Conservation (phyloP, 1,140 invertebrate genomes). For the Anastrepha ludens region DNA sequence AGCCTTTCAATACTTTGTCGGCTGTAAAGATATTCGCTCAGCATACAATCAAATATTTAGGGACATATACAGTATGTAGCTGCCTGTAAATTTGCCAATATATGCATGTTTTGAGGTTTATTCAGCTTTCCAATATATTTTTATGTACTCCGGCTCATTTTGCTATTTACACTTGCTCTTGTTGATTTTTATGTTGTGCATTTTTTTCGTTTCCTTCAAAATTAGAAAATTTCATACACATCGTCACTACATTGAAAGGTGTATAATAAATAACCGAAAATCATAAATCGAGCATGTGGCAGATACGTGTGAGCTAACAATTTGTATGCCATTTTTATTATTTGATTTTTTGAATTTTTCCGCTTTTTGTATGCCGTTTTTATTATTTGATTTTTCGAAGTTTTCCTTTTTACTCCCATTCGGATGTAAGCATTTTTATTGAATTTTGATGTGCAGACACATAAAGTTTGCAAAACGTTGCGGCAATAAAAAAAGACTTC, state of each 20-base stretch:
- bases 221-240: background rate
- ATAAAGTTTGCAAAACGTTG: too few relatives aligned
- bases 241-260: background rate
- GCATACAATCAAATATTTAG: background rate
- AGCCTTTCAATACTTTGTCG: background rate
- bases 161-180: background rate
- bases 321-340: background rate
- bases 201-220: background rate
- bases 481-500: too few relatives aligned
- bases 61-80: background rate
- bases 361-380: background rate
- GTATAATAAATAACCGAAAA: background rate
- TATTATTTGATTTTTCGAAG: background rate
- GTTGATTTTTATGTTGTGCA: background rate
- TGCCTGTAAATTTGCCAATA: background rate
- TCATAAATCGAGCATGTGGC: background rate
- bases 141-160: background rate
- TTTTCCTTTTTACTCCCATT: background rate
- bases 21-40: background rate
- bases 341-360: background rate
- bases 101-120: background rate
- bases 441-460: too few relatives aligned
- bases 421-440: too few relatives aligned
- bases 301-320: background rate
- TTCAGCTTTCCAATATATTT: background rate